These are phyloP conservation scores for Cephus pygmeus DNA, from an alignment of 2,888 invertebrate genomes.

Conservation along the genomic window DNA sequence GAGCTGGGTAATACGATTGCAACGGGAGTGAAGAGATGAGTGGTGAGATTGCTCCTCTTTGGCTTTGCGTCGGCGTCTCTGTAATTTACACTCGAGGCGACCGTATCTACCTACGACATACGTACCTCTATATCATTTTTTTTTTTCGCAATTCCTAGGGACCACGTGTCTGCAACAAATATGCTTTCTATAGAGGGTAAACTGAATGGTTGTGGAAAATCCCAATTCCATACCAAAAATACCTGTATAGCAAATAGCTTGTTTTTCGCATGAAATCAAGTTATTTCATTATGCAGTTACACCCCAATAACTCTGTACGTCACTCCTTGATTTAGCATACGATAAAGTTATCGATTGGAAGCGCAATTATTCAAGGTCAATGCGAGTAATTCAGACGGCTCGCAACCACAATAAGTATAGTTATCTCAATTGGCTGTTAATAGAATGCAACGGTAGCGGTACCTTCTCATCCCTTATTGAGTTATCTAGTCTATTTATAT, in stretches of 20 bases:
- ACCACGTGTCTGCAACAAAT: neutral
- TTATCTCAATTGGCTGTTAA: neutral
- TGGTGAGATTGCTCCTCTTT: conserved; percentile 46
- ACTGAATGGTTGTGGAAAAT: neutral
- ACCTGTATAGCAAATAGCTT: neutral
- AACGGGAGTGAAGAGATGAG: conserved; percentile 49
- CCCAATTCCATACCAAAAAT: neutral
- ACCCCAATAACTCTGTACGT: neutral
- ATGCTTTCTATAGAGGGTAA: neutral
- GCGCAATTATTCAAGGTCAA: neutral
- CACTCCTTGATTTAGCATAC: neutral
- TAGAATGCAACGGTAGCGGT: neutral
- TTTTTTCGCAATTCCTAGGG: neutral
- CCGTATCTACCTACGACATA: neutral
- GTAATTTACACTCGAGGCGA: conserved; percentile 12
- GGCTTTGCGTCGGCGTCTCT: conserved; percentile 17
- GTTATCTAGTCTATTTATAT: neutral
- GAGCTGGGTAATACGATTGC: conserved; percentile 35
- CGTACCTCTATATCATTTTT: neutral
- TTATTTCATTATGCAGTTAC: neutral
- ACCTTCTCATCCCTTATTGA: neutral
- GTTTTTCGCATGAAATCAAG: neutral
- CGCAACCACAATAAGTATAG: neutral
- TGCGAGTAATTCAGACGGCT: neutral
- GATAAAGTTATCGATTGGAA: neutral